Percentiles rank a stretch among this genome's conserved stretches.
Conservation (phyloP, 2,888 invertebrate species). For the Bibio marci region DNA sequence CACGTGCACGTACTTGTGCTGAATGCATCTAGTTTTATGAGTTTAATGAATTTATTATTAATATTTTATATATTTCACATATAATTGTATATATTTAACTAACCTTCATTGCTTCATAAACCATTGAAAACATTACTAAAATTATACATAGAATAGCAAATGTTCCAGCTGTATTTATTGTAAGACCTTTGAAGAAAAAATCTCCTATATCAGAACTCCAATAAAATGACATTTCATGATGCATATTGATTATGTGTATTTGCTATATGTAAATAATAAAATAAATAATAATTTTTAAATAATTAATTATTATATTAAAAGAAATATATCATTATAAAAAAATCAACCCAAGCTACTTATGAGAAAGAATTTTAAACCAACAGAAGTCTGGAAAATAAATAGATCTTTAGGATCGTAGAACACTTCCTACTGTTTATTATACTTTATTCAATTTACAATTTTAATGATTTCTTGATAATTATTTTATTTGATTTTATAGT, state of each 20-base stretch:
- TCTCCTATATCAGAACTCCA: conserved; percentile 43
- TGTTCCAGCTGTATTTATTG: conserved; percentile 33
- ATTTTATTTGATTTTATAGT: too few relatives aligned
- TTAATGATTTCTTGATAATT: too few relatives aligned
- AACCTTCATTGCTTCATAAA: conserved; percentile 43
- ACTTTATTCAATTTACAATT: too few relatives aligned
- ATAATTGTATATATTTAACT: not conserved
- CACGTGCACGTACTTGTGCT: conserved; percentile 12
- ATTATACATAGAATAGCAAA: conserved; percentile 41
- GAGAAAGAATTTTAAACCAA: too few relatives aligned
- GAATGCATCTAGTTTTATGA: conserved; percentile 12
- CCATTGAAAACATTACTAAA: conserved; percentile 37
- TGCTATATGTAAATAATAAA: too few relatives aligned
- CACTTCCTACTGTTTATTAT: too few relatives aligned
- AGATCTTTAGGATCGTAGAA: too few relatives aligned
- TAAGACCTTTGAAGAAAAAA: conserved; percentile 45
- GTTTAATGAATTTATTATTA: not conserved
- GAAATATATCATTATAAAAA: too few relatives aligned
- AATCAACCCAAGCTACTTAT: too few relatives aligned
- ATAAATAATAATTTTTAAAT: too few relatives aligned
- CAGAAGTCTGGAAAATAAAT: too few relatives aligned
- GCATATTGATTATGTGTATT: not conserved
- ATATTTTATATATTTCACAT: not conserved
- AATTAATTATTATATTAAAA: too few relatives aligned
- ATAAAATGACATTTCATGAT: conserved; percentile 43